Base-by-base conservation (phyloP, 2,888 invertebrate species). In the Kuschelorhynchus macadamiae region DNA sequence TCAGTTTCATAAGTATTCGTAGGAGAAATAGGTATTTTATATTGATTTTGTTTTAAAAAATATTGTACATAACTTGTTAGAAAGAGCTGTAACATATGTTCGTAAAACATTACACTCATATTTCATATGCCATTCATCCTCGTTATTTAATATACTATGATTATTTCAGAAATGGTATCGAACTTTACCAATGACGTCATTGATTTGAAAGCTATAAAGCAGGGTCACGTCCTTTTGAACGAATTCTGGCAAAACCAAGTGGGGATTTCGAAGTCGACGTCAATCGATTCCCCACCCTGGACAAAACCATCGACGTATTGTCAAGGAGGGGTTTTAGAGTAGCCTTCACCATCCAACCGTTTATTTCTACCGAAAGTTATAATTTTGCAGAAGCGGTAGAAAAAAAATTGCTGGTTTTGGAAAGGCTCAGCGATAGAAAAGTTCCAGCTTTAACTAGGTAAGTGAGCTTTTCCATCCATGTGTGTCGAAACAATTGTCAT, bases 281-380 rank as follows among this genome's bases (percentile, higher is more conserved):
- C 0, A 85, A 84, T 21, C 85, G 95, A 64, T 97, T 97, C 79
- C 91, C 91, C 46, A 91, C 91, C 0, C 86, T 95, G 74, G 90
- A 91, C 62, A 89, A 91, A 63, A 92, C 92, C 1, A 90, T 95
- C 5, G 91, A 92, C 74, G 91, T 93, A 55, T 86, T 96, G 33
- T 92, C 92, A 72, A 87, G 95, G 30, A 86, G 95, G 71, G 95
- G 95, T 0, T 97, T 96, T 72, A 89, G 93, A 77, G 91, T 97
- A 11, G 93, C 92, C 0, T 90, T 97, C 72, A 92, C 94, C n/a
- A 88, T 96, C 0, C 95, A 96, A 78, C 96, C 97, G 0, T 97
- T 94, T 80, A 91, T 96, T 30, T 92, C 93, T 55, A 94, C 95
- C 0, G 94, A 95, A 76, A 95, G 96, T 72, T 84, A 85, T 1